Evolutionary conservation across 1,140 invertebrate species (phyloP).

Genomic region (Drosophila saltans): DNA sequence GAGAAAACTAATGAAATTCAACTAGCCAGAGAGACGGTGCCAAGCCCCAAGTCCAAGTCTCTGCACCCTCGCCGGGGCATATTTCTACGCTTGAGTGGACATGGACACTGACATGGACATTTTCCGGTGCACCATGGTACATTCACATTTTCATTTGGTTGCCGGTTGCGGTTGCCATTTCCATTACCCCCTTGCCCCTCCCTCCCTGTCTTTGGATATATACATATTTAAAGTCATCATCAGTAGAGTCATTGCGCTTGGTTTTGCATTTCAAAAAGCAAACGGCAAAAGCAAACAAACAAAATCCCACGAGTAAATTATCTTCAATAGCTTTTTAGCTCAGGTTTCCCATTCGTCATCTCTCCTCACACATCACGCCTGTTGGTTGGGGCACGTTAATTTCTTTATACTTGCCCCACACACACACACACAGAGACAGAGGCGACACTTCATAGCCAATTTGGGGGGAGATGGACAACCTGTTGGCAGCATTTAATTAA

Average conservation of each 20-base stretch:
- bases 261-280: conserved; percentile 59
- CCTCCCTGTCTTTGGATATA: conserved; percentile 24
- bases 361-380: too few species aligned
- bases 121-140: conserved; percentile 49
- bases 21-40: not conserved
- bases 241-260: conserved; percentile 66
- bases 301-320: conserved; percentile 74
- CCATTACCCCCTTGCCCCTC: not conserved
- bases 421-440: not conserved
- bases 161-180: not conserved
- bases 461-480: conserved; percentile 33
- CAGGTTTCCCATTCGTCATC: conserved; percentile 47
- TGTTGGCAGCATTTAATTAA: conserved; percentile 56
- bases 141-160: conserved; percentile 48
- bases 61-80: conserved; percentile 17
- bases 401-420: conserved; percentile 21
- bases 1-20: too few species aligned
- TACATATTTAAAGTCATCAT: conserved; percentile 46
- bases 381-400: conserved; percentile 24
- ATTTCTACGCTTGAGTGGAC: conserved; percentile 66
- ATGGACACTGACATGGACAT: conserved; percentile 75
- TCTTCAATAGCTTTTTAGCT: conserved; percentile 58
- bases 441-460: not conserved
- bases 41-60: not conserved
- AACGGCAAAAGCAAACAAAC: conserved; percentile 39